These are phyloP conservation scores for Hemicrepidius hirtus DNA, from an alignment of 2,888 invertebrate genomes.

Conservation along the genomic window DNA sequence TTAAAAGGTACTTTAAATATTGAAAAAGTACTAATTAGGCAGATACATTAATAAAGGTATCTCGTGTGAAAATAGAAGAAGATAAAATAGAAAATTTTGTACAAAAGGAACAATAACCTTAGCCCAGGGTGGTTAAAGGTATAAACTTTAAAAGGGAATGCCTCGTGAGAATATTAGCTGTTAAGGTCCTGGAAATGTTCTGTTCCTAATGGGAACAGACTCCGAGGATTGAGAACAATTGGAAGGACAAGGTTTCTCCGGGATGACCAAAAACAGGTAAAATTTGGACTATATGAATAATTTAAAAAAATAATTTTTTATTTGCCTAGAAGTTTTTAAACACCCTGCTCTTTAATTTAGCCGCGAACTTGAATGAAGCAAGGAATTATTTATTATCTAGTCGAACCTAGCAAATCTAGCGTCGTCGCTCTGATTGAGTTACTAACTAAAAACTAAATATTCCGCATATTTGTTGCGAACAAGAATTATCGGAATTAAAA, in stretches of 20 bases:
- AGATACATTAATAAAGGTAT: neutral
- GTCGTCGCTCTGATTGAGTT: no score
- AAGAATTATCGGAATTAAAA: no score
- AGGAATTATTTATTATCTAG: no score
- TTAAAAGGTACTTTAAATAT: no score
- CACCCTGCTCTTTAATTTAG: no score
- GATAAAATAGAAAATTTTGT: neutral
- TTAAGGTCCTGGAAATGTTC: conserved; percentile 34
- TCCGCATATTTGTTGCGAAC: no score
- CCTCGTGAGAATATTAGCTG: conserved; percentile 46
- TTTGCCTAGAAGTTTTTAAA: no score
- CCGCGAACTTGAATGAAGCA: no score
- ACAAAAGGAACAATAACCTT: conserved; percentile 14
- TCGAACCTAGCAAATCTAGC: no score
- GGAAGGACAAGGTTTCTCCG: neutral
- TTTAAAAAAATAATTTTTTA: neutral
- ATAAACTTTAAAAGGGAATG: conserved; percentile 28
- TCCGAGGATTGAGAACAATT: conserved; percentile 36
- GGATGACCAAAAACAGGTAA: conserved; percentile 34
- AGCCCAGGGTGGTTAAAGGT: conserved; percentile 18
- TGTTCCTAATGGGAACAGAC: conserved; percentile 36
- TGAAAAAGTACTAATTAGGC: no score
- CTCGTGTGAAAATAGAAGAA: conserved; percentile 23
- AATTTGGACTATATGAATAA: conserved; percentile 23
- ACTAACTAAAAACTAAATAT: no score